Base-by-base conservation (phyloP, 2,888 invertebrate species). In the Colostygia pectinataria region DNA sequence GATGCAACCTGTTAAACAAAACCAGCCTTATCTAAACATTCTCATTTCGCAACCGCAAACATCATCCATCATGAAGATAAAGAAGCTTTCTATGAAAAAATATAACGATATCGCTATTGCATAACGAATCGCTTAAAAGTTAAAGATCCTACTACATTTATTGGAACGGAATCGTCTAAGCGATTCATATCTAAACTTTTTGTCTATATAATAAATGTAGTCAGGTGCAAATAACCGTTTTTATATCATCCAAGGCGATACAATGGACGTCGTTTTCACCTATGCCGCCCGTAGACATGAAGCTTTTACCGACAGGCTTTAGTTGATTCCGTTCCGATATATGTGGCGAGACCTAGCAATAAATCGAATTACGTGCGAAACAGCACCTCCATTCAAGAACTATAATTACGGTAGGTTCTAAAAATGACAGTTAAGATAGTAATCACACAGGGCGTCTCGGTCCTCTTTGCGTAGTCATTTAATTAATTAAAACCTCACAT, bases 401-500 rank as follows among this genome's bases (percentile, higher is more conserved):
- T 49, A 52, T 57, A 65, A 71, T 67, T 61, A 71, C 38, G 57
- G 45, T 47, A 51, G 59, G 57, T 72, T 42, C 60, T 65, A 58
- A 70, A 72, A 68, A 64, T 67, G 68, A 69, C 72, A 71, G 65
- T 65, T 56, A 48, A 60, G 71, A 76, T 76, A 66, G 64, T 44
- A 59, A 74, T 71, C 73, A 55, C 43, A 47, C 53, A 55, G 58
- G 61, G 63, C 61, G 59, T 52, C 24, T 54, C 56, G 44, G 57
- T 60, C 58, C 56, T 61, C 55, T 57, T 64, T 63, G 60, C 61
- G 57, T 62, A 68, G 68, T 74, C 71, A 76, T 77, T 77, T 77
- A 77, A 80, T 82, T 83, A 83, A 83, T 84, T 81, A 80, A 78
- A 82, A 77, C 66, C 71, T 76, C 76, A 71, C 72, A 72, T 79